Evolutionary conservation across 2,888 invertebrate genomes (phyloP).

Genomic region (Cheilosia urbana): DNA sequence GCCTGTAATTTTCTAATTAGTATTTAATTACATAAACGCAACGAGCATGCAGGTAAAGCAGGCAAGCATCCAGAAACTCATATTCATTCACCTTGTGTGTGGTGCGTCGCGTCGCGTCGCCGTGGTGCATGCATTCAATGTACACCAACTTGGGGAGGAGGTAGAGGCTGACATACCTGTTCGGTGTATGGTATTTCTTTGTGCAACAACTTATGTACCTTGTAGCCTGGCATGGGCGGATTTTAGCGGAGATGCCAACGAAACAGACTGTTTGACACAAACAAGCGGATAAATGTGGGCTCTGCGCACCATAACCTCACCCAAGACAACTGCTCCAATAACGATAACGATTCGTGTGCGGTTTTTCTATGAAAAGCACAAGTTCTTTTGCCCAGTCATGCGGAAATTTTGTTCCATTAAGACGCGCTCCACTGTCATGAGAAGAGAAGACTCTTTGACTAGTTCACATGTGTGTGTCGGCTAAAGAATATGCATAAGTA

Average conservation of each 20-base stretch:
- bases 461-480: neutral
- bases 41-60: constrained; percentile 10
- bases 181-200: constrained; percentile 54
- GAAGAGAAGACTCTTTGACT: neutral
- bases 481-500: constrained; percentile 32
- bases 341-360: neutral
- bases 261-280: constrained; percentile 3
- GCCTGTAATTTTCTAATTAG: constrained; percentile 62
- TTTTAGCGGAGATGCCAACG: constrained; percentile 16
- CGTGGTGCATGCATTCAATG: constrained; percentile 29
- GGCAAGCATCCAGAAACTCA: constrained; percentile 1
- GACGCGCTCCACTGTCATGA: neutral
- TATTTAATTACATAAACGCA: constrained; percentile 63
- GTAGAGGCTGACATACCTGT: constrained; percentile 53
- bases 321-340: constrained; percentile 1
- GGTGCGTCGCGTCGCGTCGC: constrained; percentile 7
- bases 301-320: constrained; percentile 4
- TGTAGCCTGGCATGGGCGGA: constrained; percentile 27
- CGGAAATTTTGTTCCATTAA: constrained; percentile 29
- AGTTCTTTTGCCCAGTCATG: constrained; percentile 20
- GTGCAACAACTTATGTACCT: constrained; percentile 17
- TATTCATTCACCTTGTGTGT: constrained; percentile 23
- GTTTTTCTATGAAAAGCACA: constrained; percentile 15
- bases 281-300: constrained; percentile 31
- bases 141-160: constrained; percentile 8